phyloP scores from a whole-genome alignment of 1,140 invertebrate species.

The Drusus annulatus region DNA sequence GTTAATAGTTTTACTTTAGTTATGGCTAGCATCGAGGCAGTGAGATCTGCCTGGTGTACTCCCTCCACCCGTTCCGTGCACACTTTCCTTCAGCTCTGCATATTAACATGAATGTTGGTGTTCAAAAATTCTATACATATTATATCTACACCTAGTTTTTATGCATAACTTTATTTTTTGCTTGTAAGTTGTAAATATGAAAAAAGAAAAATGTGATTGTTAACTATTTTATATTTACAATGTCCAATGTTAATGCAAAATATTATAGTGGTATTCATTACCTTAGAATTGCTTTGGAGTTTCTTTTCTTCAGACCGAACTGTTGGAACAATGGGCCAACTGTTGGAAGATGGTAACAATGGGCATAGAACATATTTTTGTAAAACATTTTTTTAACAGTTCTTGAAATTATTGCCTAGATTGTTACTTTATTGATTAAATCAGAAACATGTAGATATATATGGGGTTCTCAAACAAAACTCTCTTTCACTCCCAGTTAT shows the following conservation, averaged over 20 bases:
- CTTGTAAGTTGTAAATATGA: conserved; percentile 44
- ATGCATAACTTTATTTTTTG: conserved; percentile 41
- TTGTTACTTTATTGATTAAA: conserved; percentile 4
- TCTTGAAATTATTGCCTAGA: conserved; percentile 13
- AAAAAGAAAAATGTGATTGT: conserved; percentile 48
- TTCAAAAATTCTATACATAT: conserved; percentile 26
- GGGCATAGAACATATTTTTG: conserved; percentile 26
- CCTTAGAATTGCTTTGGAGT: conserved; percentile 23
- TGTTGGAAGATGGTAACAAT: conserved; percentile 22
- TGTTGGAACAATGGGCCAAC: conserved; percentile 41
- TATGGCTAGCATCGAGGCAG: conserved; percentile 45
- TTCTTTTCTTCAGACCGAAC: conserved; percentile 28
- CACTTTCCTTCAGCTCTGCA: conserved; percentile 2
- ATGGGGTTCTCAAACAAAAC: conserved; percentile 13
- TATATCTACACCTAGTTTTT: conserved; percentile 20
- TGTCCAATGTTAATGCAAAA: conserved; percentile 42
- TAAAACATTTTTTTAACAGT: conserved; percentile 34
- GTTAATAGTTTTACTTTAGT: conserved; percentile 55
- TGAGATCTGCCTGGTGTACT: conserved; percentile 13
- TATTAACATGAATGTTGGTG: conserved; percentile 23
- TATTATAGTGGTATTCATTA: conserved; percentile 31
- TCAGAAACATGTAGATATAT: conserved; percentile 6
- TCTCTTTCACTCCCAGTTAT: neutral
- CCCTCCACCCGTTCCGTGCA: conserved; percentile 21
- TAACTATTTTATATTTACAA: conserved; percentile 47